Conservation (phyloP, 2,113 vertebrate species). For the Ondatra zibethicus region DNA sequence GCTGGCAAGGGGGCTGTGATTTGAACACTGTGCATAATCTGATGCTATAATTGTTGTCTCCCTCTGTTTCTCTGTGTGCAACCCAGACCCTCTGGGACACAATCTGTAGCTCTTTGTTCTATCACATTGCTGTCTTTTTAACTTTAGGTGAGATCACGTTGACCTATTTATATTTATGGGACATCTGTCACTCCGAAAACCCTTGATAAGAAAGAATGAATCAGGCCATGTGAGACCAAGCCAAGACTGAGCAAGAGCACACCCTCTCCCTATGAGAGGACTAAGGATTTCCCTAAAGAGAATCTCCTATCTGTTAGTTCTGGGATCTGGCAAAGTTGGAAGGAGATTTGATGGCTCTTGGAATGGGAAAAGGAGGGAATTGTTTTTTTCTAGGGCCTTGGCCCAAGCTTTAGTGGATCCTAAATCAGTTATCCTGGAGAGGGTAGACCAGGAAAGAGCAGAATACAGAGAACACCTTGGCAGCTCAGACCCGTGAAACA, state of each 20-base stretch:
- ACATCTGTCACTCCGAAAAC: slow-evolving; percentile 56
- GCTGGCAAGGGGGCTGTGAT: not conserved
- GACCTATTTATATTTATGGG: slow-evolving; percentile 58
- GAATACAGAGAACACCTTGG: not conserved
- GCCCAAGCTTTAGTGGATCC: not conserved
- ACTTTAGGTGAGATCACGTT: slow-evolving; percentile 60
- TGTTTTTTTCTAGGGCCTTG: not conserved
- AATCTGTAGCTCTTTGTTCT: slow-evolving; percentile 14
- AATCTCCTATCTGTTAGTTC: not conserved
- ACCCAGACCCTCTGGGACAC: not conserved
- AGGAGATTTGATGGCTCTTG: not conserved
- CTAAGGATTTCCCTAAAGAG: not conserved
- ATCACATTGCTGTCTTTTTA: slow-evolving; percentile 57
- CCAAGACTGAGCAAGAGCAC: not conserved
- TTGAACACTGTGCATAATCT: not conserved
- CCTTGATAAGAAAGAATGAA: slow-evolving; percentile 43
- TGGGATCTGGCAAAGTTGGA: not conserved
- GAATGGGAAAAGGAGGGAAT: not conserved
- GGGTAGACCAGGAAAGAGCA: not conserved
- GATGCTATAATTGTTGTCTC: slow-evolving; percentile 25
- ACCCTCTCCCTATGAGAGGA: not conserved
- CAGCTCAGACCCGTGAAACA: not conserved
- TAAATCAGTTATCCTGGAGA: not conserved
- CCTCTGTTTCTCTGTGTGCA: slow-evolving; percentile 8
- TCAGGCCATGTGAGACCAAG: not conserved